Conservation (phyloP, 2,797 vertebrate genomes). For the Cyprinodon diabolis region DNA sequence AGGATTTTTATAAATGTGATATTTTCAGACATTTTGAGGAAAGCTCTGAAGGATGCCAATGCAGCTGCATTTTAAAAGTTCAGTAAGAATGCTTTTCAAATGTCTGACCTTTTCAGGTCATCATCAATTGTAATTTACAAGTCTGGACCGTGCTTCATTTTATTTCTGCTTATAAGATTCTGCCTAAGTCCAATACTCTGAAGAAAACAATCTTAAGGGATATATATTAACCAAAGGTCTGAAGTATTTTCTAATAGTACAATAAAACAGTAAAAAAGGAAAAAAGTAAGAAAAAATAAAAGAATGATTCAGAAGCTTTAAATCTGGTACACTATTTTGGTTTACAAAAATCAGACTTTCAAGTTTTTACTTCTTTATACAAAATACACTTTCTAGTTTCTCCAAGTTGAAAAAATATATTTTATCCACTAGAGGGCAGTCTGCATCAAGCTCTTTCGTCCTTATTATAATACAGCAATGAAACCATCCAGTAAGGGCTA, state of each 20-base stretch:
- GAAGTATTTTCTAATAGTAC: neutral
- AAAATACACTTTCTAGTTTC: neutral
- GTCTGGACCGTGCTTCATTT: neutral
- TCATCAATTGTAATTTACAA: neutral
- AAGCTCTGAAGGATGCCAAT: neutral
- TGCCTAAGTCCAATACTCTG: neutral
- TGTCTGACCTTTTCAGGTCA: neutral
- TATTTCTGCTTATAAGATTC: neutral
- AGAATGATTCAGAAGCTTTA: no score
- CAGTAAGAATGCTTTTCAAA: neutral
- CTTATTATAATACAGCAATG: neutral
- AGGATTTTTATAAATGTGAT: no score
- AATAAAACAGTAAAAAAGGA: neutral
- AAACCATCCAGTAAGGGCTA: no score
- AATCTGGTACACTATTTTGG: no score
- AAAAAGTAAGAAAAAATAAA: neutral
- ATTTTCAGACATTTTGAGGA: no score
- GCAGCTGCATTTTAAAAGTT: neutral
- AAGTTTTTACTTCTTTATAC: constrained; percentile 38
- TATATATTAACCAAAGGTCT: no score
- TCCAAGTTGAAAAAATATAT: neutral
- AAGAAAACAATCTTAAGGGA: no score
- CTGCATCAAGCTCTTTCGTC: constrained; percentile 23
- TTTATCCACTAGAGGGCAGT: constrained; percentile 58
- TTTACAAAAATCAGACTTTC: neutral